Conservation (phyloP, 2,888 invertebrate genomes). For the Rhaphigaster nebulosa region DNA sequence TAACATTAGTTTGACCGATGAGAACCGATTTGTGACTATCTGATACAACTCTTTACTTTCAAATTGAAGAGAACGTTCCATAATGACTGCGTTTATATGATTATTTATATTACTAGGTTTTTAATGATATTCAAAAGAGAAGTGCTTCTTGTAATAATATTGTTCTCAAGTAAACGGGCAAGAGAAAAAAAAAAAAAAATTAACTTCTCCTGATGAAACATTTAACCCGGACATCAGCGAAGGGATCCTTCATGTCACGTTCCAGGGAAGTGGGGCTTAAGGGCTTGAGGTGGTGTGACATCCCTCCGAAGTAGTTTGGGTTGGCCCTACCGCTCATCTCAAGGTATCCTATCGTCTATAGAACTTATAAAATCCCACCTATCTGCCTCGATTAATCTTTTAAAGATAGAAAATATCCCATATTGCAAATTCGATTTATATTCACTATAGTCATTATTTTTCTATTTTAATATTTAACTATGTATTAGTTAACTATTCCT, state of each 20-base stretch:
- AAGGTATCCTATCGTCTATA: not conserved
- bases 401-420: no score
- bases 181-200: not conserved
- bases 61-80: no score
- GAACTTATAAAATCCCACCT: not conserved
- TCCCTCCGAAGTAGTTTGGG: not conserved
- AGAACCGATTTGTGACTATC: no score
- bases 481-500: no score
- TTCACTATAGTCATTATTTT: no score
- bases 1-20: no score
- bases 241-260: conserved; percentile 17
- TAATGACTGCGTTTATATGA: no score
- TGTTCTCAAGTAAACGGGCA: not conserved
- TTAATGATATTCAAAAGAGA: no score
- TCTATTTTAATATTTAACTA: no score
- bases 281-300: not conserved
- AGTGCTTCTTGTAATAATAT: not conserved
- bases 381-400: not conserved
- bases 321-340: not conserved
- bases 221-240: not conserved
- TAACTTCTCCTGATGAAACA: not conserved
- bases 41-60: no score
- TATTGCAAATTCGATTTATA: no score
- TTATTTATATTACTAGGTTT: no score
- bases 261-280: conserved; percentile 7